Evolutionary conservation across 2,797 vertebrate genomes (phyloP).

Genomic region (Linurgus olivaceus): DNA sequence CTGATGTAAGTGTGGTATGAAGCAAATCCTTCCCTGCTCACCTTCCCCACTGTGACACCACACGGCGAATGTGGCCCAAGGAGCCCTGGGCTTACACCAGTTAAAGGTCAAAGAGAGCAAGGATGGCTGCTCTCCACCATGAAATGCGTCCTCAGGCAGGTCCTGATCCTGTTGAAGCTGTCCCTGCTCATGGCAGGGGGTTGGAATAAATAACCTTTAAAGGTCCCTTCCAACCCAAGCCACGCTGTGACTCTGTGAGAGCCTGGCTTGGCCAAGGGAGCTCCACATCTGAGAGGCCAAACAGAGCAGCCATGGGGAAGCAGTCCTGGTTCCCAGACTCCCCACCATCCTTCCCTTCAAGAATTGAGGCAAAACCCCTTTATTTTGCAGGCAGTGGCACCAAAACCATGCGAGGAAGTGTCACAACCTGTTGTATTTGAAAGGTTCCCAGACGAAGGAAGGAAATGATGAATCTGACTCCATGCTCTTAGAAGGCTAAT

Average conservation of each 20-base stretch:
- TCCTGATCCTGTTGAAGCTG: rapidly evolving
- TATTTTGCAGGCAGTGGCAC: neutral
- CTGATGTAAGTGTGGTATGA: neutral
- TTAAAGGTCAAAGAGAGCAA: neutral
- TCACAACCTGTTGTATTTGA: neutral
- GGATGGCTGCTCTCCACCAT: rapidly evolving
- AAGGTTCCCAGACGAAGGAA: too few relatives aligned
- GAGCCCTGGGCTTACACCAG: neutral
- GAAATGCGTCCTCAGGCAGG: neutral
- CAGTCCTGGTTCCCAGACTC: neutral
- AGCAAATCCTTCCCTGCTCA: neutral
- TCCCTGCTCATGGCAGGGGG: neutral
- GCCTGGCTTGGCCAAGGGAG: neutral
- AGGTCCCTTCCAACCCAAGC: neutral
- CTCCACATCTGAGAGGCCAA: neutral
- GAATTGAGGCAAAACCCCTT: neutral
- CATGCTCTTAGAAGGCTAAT: too few relatives aligned
- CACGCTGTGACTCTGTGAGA: neutral
- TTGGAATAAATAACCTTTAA: neutral
- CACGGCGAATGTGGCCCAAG: rapidly evolving
- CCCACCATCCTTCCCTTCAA: neutral
- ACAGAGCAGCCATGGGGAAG: neutral
- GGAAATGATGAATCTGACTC: too few relatives aligned
- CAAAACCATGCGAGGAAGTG: rapidly evolving
- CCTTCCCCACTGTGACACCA: rapidly evolving